A percentile compares a stretch with the other conserved stretches of the same genome.
phyloP scores from a whole-genome alignment of 2,797 vertebrate genomes.

The Hemitrygon akajei region DNA sequence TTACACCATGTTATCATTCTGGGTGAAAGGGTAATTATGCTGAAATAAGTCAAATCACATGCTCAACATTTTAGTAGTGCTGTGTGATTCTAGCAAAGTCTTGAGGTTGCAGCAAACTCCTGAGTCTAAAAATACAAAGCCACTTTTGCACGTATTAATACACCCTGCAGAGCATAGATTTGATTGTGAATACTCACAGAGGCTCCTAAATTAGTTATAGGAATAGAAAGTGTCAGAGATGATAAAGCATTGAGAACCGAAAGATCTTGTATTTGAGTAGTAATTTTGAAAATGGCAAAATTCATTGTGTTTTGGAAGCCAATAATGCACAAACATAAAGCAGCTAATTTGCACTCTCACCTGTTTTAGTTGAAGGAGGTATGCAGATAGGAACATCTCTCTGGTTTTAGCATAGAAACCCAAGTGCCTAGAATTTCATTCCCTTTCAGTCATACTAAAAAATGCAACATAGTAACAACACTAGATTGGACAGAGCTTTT shows the following conservation, averaged over 20 bases:
- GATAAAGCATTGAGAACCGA: neutral
- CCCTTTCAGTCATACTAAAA: too few species aligned
- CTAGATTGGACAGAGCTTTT: too few species aligned
- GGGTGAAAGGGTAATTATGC: neutral
- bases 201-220: neutral
- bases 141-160: neutral
- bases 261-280: neutral
- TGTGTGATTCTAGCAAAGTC: neutral
- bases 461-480: too few species aligned
- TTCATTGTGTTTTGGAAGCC: neutral
- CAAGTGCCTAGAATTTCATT: neutral
- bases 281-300: neutral
- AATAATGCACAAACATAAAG: neutral
- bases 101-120: neutral
- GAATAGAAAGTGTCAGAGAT: neutral
- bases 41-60: neutral
- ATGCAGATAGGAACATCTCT: neutral
- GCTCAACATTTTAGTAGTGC: neutral
- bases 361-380: neutral
- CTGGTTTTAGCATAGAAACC: neutral
- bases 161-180: neutral
- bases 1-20: neutral
- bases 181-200: conserved; percentile 6
- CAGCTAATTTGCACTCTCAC: neutral
- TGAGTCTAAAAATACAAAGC: neutral